Base-by-base conservation (phyloP, 1,140 invertebrate genomes). In the Limonius californicus region DNA sequence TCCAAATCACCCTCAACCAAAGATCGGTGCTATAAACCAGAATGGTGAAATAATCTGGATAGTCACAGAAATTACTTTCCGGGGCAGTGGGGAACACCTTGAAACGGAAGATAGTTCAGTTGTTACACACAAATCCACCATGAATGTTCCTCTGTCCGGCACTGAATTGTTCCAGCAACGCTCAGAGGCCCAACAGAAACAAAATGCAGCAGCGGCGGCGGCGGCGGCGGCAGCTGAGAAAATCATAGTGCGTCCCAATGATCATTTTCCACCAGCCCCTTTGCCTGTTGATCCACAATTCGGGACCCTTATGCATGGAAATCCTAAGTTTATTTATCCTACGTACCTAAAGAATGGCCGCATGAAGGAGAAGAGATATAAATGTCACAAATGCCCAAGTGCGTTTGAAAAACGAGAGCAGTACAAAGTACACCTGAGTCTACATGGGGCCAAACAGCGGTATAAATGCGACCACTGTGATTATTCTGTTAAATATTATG, bases 391-490 rank as follows among this genome's bases (percentile, higher is more conserved):
- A 78, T 95, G 92, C 75, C 92, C 92, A 0, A 92, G 91, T 15
- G 89, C 89, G 0, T 94, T 94, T 77, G 89, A 92, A 69, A 94
- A 94, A 76, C 79, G 87, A 30, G 87, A 90, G 68, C 90, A 94
- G 72, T 94, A 91, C 72, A 87, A 89, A 70, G 84, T 91, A 12
- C 93, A 95, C 76, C 76, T 92, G 63, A 86, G 86, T 4, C 76
- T 95, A 1, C 93, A 95, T 73, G 91, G 91, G 6, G 89, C 90
- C 0, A 87, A 89, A 65, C 89, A 92, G 74, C 83, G 87, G 62
- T 94, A 91, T 75, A 87, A 85, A 61, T 95, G 93, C 78, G 85
- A 89, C 62, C 83, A 85, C 3, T 95, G 93, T 75, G 92, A 95
- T 77, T 95, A 95, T 76, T 90, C 91, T 0, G 92, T 94, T 0